Conservation (phyloP, 1,140 invertebrate genomes). For the Meteorus sp. region DNA sequence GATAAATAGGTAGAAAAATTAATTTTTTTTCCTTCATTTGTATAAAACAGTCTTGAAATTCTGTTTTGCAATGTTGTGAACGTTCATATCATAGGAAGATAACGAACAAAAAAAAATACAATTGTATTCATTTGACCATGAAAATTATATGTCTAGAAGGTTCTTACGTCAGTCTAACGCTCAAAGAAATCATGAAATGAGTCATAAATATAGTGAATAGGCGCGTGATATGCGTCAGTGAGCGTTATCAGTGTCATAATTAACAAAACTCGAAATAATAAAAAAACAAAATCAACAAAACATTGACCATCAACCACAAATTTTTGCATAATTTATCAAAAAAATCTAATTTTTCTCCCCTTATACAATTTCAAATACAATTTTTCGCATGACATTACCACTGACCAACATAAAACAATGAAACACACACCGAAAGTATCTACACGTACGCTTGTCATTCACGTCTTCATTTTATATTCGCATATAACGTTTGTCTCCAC, state of each 20-base stretch:
- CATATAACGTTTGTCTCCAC: not conserved
- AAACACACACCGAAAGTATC: not conserved
- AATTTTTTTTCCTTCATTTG: not conserved
- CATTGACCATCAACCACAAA: too few species aligned
- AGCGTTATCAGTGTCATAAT: not conserved
- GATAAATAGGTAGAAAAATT: too few species aligned
- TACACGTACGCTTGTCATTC: not conserved
- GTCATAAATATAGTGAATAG: not conserved
- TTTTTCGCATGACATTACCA: not conserved
- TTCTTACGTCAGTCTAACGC: not conserved
- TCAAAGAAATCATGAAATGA: too few species aligned
- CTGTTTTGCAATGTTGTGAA: not conserved
- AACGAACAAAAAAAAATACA: not conserved
- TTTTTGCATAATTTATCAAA: not conserved
- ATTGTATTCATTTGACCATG: slow-evolving; percentile 3
- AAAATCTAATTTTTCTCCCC: not conserved
- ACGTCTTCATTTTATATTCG: not conserved
- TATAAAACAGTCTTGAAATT: not conserved
- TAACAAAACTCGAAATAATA: not conserved
- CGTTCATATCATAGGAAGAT: not conserved
- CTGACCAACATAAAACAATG: not conserved
- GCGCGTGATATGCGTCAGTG: not conserved
- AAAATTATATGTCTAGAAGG: not conserved
- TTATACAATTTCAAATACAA: not conserved
- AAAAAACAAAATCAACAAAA: not conserved